Percentiles rank a stretch among this genome's conserved stretches.
phyloP scores from a whole-genome alignment of 2,888 invertebrate species.

The Cepaea hortensis region DNA sequence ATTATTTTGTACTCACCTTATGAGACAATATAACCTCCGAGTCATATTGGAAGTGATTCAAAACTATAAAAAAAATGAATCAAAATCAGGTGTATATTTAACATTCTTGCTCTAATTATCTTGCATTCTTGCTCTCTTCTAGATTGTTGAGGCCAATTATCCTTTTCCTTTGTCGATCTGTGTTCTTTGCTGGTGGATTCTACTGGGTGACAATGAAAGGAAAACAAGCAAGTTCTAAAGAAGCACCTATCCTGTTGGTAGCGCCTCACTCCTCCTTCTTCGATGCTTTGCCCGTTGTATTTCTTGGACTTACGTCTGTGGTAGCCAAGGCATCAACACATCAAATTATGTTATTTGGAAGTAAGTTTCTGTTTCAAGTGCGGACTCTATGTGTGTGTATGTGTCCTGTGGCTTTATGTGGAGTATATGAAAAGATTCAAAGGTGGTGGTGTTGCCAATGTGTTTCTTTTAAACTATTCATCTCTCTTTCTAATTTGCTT shows the following conservation, averaged over 20 bases:
- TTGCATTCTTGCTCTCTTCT: background rate
- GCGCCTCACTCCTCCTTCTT: slow-evolving; percentile 95
- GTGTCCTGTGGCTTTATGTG: background rate
- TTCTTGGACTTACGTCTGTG: slow-evolving; percentile 89
- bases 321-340: slow-evolving; percentile 92
- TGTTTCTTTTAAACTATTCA: no score
- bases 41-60: no score
- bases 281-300: slow-evolving; percentile 86
- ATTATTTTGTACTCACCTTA: no score
- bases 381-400: background rate
- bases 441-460: no score
- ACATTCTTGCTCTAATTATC: background rate
- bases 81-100: no score
- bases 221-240: slow-evolving; percentile 83
- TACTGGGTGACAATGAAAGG: slow-evolving; percentile 87
- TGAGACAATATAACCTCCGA: no score
- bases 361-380: slow-evolving; percentile 80
- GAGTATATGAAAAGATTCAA: no score
- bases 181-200: slow-evolving; percentile 89
- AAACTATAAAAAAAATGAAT: no score
- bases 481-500: no score
- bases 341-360: slow-evolving; percentile 90
- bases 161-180: slow-evolving; percentile 66
- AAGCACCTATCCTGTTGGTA: slow-evolving; percentile 89
- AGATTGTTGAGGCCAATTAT: slow-evolving; percentile 54